Base-by-base conservation (phyloP, 1,140 invertebrate genomes). In the Delia radicum region DNA sequence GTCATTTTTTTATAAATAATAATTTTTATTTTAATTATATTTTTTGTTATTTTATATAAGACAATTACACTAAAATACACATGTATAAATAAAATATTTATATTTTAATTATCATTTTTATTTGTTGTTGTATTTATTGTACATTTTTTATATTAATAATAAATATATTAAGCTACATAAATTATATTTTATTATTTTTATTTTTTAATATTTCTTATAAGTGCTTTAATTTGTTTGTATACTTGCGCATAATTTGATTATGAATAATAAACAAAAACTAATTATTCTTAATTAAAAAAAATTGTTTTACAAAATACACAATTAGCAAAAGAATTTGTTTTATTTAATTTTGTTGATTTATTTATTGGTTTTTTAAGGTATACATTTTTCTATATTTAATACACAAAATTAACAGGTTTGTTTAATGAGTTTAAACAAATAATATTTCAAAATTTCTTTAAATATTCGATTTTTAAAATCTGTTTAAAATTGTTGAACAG, bases 161-260 rank as follows among this genome's bases (percentile, higher is more conserved):
- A 24, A 48, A 15, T 48, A 2, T 5, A 15, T 48, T 48, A 48
- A 48, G 42, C 13, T 48, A 24, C 26, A 62, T 62, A 24, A 24
- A 21, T 62, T 24, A 24, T 24, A 1, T 62, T 62, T 21, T 62
- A 8, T 1, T 62, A 2, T 21, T 62, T 24, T 62, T 24, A 27
- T 5, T 63, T n/a, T 69, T 29, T 37, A 37, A 31, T 33, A 24
- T 28, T n/a, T n/a, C n/a, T 37, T 71, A 46, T 71, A 12, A 42
- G 29, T 71, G 63, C 13, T n/a, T 71, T 33, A 8, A 33, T 71
- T 37, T 71, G 24, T 71, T 71, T 28, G 67, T 71, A 46, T 71
- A 71, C 37, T 71, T 37, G 67, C 67, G 37, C 37, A 71, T 33
- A 71, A 37, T 33, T 71, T 18, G 18, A 71, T 37, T 71, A 71